phyloP scores from a whole-genome alignment of 1,140 invertebrate genomes.

The Diorhabda elongata region DNA sequence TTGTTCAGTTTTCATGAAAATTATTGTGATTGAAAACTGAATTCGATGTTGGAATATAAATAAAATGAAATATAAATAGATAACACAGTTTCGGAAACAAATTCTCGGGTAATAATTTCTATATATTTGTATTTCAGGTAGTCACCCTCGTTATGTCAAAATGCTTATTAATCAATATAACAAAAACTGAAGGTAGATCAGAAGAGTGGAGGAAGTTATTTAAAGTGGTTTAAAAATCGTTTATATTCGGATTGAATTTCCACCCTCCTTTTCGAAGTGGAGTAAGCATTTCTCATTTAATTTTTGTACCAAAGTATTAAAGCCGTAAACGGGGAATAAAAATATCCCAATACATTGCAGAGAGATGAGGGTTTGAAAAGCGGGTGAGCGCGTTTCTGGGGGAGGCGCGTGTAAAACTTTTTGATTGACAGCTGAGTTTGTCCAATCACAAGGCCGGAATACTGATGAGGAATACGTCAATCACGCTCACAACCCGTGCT shows the following conservation, averaged over 20 bases:
- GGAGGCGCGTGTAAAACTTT: conserved; percentile 43
- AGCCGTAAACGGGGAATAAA: conserved; percentile 41
- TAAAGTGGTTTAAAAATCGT: conserved; percentile 45
- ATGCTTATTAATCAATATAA: conserved; percentile 3
- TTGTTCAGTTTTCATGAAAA: too few relatives aligned
- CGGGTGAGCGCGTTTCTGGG: conserved; percentile 22
- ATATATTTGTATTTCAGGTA: too few relatives aligned
- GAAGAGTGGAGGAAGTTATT: conserved; percentile 31
- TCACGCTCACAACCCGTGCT: conserved; percentile 21
- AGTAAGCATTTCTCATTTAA: conserved; percentile 44
- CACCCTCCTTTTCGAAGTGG: conserved; percentile 31
- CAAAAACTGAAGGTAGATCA: conserved; percentile 9
- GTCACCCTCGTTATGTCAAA: not conserved
- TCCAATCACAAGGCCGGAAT: conserved; percentile 57
- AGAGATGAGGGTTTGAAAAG: conserved; percentile 26
- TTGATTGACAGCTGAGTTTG: conserved; percentile 61
- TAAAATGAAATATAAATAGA: too few relatives aligned
- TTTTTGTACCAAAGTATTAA: conserved; percentile 44
- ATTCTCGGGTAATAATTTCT: too few relatives aligned
- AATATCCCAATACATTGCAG: conserved; percentile 45
- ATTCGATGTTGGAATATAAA: too few relatives aligned
- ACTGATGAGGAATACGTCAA: conserved; percentile 56
- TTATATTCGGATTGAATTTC: conserved; percentile 47
- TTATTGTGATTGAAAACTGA: too few relatives aligned
- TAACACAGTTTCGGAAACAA: too few relatives aligned